A percentile compares a stretch with the other conserved stretches of the same genome.
phyloP scores from a whole-genome alignment of 2,113 vertebrate genomes.

The Phalacrocorax brasilianus region DNA sequence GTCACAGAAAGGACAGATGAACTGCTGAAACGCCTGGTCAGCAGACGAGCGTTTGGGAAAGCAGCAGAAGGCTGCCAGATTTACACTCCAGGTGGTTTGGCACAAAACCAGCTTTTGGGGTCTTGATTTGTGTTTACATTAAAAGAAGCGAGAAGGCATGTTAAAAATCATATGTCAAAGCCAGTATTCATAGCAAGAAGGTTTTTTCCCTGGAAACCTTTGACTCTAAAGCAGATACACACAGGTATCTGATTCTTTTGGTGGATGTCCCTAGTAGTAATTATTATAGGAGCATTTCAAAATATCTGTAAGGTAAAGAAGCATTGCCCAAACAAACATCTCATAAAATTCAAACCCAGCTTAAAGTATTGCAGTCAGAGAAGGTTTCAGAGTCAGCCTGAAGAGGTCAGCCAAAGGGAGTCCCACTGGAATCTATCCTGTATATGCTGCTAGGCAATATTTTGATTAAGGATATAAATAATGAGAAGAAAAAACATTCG shows the following conservation, averaged over 20 bases:
- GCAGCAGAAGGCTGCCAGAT: background rate
- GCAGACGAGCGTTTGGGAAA: fast-evolving
- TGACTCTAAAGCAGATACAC: background rate
- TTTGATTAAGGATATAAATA: background rate
- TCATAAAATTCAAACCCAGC: background rate
- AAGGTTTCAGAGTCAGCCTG: background rate
- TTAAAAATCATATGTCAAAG: background rate
- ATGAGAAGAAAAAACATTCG: fast-evolving
- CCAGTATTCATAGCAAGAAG: background rate
- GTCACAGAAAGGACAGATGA: background rate
- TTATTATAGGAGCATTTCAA: background rate
- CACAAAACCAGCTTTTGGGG: background rate
- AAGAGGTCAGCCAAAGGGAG: fast-evolving
- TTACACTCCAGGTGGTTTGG: background rate
- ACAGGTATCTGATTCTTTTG: fast-evolving
- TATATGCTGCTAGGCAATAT: background rate
- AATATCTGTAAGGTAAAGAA: too few relatives aligned
- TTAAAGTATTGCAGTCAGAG: background rate
- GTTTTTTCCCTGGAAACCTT: too few relatives aligned
- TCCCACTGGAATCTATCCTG: too few relatives aligned
- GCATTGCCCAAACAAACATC: too few relatives aligned
- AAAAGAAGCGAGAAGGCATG: background rate
- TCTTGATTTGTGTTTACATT: background rate
- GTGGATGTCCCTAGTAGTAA: background rate
- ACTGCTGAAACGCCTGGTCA: background rate